These are phyloP conservation scores for Iguana delicatissima DNA, from an alignment of 2,797 vertebrate genomes.

Conservation along the genomic window DNA sequence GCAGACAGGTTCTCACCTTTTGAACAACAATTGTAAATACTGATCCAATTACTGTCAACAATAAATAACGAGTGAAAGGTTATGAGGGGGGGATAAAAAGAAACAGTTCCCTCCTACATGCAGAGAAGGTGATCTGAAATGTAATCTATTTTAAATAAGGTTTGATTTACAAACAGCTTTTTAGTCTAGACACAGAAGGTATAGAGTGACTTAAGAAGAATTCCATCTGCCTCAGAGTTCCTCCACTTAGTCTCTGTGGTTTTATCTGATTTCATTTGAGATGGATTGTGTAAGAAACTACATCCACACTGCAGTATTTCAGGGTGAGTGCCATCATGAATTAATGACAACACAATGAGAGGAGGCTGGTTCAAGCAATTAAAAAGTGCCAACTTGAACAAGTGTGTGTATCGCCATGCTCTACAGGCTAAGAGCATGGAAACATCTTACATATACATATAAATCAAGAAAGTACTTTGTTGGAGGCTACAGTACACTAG, in stretches of 20 bases:
- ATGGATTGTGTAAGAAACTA: conserved; percentile 38
- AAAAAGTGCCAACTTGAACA: conserved; percentile 23
- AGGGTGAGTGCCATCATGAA: conserved; percentile 45
- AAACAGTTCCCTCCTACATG: conserved; percentile 13
- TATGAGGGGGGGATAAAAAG: conserved; percentile 5
- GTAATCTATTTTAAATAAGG: conserved; percentile 48
- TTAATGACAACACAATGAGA: neutral
- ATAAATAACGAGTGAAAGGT: conserved; percentile 14
- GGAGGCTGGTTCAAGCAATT: conserved; percentile 16
- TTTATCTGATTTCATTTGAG: conserved; percentile 56
- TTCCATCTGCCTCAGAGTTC: conserved; percentile 33
- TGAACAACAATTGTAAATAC: conserved; percentile 32
- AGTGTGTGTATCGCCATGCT: neutral
- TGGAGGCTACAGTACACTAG: neutral
- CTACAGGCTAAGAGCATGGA: conserved; percentile 5
- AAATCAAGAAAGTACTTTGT: conserved; percentile 26
- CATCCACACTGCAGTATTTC: conserved; percentile 44
- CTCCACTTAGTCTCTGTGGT: conserved; percentile 27
- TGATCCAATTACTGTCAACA: conserved; percentile 6
- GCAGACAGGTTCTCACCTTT: neutral
- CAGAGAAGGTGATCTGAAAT: conserved; percentile 30
- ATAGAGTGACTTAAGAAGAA: conserved; percentile 11
- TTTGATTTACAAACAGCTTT: conserved; percentile 33
- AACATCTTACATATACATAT: conserved; percentile 6
- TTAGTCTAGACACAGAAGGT: conserved; percentile 43